These are phyloP conservation scores for Euclidia mi DNA, from an alignment of 2,888 invertebrate genomes.

Conservation along the genomic window DNA sequence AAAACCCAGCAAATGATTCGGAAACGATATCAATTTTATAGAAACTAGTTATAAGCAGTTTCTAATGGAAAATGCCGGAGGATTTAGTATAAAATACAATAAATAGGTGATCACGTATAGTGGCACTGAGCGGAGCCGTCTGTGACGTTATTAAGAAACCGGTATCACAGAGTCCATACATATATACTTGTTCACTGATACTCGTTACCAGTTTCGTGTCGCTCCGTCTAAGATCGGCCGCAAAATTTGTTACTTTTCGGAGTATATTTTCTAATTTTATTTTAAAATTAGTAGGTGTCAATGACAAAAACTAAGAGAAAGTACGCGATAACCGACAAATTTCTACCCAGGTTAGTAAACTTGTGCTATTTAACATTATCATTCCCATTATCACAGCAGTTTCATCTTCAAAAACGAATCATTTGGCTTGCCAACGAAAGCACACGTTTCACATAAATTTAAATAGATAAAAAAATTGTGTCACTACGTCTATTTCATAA, in stretches of 20 bases:
- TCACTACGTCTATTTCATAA: too few relatives aligned
- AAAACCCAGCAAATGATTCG: slow-evolving; percentile 3
- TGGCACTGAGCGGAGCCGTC: slow-evolving; percentile 19
- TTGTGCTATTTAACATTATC: too few relatives aligned
- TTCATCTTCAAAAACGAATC: too few relatives aligned
- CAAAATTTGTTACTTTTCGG: slow-evolving; percentile 71
- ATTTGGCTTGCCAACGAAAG: too few relatives aligned
- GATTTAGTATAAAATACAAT: slow-evolving; percentile 36
- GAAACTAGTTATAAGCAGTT: slow-evolving; percentile 41
- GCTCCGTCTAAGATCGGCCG: slow-evolving; percentile 70
- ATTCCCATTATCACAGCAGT: too few relatives aligned
- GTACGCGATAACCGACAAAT: slow-evolving; percentile 88
- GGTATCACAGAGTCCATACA: slow-evolving; percentile 58
- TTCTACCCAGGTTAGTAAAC: slow-evolving; percentile 85
- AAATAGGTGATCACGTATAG: slow-evolving; percentile 48
- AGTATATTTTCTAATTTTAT: slow-evolving; percentile 75
- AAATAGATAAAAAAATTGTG: too few relatives aligned
- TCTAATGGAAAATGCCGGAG: slow-evolving; percentile 54
- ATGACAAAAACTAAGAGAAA: slow-evolving; percentile 89
- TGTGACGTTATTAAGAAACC: slow-evolving; percentile 56
- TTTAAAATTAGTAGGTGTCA: slow-evolving; percentile 84
- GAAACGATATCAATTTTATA: slow-evolving; percentile 19
- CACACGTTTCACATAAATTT: too few relatives aligned
- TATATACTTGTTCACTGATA: slow-evolving; percentile 65
- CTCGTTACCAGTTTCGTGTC: slow-evolving; percentile 66